phyloP scores from a whole-genome alignment of 2,888 invertebrate species.

The Cataglyphis altisquamis region DNA sequence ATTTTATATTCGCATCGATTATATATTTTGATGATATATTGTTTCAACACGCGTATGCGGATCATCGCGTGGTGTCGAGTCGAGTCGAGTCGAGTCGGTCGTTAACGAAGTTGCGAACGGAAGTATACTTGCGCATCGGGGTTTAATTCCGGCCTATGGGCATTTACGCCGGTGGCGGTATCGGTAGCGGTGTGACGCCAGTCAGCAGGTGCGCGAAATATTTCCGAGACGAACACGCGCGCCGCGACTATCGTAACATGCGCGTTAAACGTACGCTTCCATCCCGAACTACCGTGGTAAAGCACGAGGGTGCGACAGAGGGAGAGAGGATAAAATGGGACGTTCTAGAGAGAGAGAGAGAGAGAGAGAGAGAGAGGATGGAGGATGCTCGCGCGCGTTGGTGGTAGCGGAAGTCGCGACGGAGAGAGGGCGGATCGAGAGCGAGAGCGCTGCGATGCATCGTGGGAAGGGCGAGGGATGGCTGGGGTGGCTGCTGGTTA shows the following conservation, averaged over 20 bases:
- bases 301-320: conserved; percentile 40
- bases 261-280: conserved; percentile 79
- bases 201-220: conserved; percentile 62
- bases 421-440: conserved; percentile 43
- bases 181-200: conserved; percentile 48
- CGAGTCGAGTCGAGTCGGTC: neutral
- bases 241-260: conserved; percentile 79
- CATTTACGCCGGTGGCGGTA: conserved; percentile 17
- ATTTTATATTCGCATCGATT: neutral
- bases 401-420: conserved; percentile 65
- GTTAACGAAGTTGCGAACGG: neutral
- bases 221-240: conserved; percentile 64
- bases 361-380: conserved; percentile 22
- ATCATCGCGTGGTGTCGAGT: neutral
- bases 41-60: neutral
- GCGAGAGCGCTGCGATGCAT: conserved; percentile 57
- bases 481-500: conserved; percentile 53
- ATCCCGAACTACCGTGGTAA: conserved; percentile 58
- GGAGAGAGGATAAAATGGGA: conserved; percentile 36
- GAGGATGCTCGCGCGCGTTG: conserved; percentile 31
- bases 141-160: conserved; percentile 29
- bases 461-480: conserved; percentile 53
- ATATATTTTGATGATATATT: neutral
- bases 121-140: neutral
- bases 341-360: conserved; percentile 43